Conservation (phyloP, 2,797 vertebrate genomes). For the Hippoglossus hippoglossus region DNA sequence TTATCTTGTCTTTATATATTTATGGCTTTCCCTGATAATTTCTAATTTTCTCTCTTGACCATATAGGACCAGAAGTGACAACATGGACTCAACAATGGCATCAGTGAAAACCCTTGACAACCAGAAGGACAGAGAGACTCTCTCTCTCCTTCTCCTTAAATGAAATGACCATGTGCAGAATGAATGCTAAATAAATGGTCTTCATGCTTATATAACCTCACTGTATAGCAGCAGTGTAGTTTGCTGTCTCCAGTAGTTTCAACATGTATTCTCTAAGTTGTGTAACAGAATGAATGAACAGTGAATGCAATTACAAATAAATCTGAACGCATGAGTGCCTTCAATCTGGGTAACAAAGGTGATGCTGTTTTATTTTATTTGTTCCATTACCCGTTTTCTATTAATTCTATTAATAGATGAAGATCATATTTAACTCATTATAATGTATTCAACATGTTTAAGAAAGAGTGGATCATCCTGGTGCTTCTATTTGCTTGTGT, state of each 20-base stretch:
- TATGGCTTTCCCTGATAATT: too few relatives aligned
- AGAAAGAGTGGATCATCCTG: too few relatives aligned
- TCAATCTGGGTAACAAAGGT: too few relatives aligned
- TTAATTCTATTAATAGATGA: too few relatives aligned
- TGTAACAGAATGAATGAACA: background rate
- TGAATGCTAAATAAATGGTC: constrained; percentile 1
- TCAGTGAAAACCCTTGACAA: background rate
- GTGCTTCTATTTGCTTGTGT: too few relatives aligned
- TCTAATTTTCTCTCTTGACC: background rate
- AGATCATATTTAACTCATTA: too few relatives aligned
- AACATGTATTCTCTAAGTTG: background rate
- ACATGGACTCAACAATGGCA: background rate
- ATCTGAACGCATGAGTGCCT: constrained; percentile 14
- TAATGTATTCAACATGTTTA: too few relatives aligned
- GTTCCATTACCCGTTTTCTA: too few relatives aligned
- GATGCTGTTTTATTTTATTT: too few relatives aligned
- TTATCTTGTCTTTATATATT: too few relatives aligned
- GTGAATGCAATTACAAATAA: constrained; percentile 26
- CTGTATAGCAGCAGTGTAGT: constrained; percentile 24
- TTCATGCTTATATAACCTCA: constrained; percentile 18
- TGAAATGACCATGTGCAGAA: constrained; percentile 7
- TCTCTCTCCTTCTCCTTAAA: background rate
- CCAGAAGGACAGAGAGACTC: background rate
- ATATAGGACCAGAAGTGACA: background rate
- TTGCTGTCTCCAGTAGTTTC: background rate